These are phyloP conservation scores for Diogma glabrata DNA, from an alignment of 2,888 invertebrate genomes.

Conservation along the genomic window DNA sequence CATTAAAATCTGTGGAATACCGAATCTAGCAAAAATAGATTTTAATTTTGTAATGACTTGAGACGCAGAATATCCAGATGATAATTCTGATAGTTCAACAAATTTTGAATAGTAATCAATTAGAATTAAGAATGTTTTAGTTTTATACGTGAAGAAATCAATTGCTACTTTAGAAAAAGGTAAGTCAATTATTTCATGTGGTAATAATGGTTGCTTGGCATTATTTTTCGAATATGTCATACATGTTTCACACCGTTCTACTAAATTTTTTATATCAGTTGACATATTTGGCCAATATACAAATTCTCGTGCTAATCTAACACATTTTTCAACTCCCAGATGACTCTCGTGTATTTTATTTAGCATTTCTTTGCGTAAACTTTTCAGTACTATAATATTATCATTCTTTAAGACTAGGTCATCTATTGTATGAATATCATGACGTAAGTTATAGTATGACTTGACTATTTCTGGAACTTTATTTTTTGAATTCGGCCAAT, in stretches of 20 bases:
- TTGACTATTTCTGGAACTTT: too few species aligned
- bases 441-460: too few species aligned
- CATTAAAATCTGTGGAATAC: slow-evolving; percentile 16
- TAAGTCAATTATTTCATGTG: not conserved
- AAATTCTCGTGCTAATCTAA: not conserved
- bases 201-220: not conserved
- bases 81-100: not conserved
- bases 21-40: slow-evolving; percentile 18
- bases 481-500: too few species aligned
- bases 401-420: not conserved
- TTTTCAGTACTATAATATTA: not conserved
- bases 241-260: not conserved
- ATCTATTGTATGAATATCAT: too few species aligned
- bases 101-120: not conserved
- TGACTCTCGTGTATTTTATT: not conserved
- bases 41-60: slow-evolving; percentile 16
- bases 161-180: not conserved
- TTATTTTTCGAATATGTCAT: not conserved
- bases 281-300: not conserved
- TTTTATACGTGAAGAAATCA: not conserved
- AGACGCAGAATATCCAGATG: not conserved
- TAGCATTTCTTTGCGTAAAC: not conserved
- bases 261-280: not conserved
- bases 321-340: not conserved
- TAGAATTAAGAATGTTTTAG: not conserved